Percentiles rank a stretch among this genome's conserved stretches.
phyloP scores from a whole-genome alignment of 2,113 vertebrate genomes.

The Hippocampus comes region DNA sequence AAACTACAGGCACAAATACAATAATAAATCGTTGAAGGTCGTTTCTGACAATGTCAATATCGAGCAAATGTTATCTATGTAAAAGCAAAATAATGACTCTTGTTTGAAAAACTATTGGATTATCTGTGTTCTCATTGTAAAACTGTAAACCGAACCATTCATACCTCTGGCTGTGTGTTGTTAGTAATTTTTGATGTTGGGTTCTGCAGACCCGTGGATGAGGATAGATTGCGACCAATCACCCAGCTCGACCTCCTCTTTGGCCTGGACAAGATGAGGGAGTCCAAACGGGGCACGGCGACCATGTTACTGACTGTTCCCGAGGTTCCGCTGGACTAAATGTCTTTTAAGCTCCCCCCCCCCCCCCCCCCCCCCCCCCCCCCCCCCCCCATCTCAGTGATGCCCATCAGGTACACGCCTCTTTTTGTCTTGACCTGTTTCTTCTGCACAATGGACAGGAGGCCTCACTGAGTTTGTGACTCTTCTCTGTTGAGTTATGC shows the following conservation, averaged over 20 bases:
- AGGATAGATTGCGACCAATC: constrained; percentile 68
- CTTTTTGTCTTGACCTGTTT: not conserved
- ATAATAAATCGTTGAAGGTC: not conserved
- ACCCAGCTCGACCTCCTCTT: constrained; percentile 78
- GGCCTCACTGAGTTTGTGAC: not conserved
- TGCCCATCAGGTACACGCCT: not conserved
- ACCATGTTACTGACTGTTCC: constrained; percentile 29
- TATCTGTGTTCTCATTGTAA: not conserved
- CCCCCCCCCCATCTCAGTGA: not conserved
- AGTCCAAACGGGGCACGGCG: constrained; percentile 67
- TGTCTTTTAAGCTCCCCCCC: not conserved
- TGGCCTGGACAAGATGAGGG: constrained; percentile 78
- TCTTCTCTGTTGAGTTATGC: too few species aligned
- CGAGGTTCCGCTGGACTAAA: constrained; percentile 70
- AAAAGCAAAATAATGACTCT: not conserved
- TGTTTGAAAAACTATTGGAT: not conserved
- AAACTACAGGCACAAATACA: not conserved
- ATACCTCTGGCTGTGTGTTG: not conserved
- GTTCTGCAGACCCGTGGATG: constrained; percentile 55
- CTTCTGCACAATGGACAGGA: not conserved
- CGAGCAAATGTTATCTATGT: not conserved
- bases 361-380: too few species aligned
- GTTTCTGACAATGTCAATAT: not conserved
- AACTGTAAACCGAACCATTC: not conserved
- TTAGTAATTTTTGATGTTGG: constrained; percentile 8